A percentile compares a stretch with the other conserved stretches of the same genome.
Evolutionary conservation across 2,888 invertebrate species (phyloP).

Genomic region (Sinelater perroti): DNA sequence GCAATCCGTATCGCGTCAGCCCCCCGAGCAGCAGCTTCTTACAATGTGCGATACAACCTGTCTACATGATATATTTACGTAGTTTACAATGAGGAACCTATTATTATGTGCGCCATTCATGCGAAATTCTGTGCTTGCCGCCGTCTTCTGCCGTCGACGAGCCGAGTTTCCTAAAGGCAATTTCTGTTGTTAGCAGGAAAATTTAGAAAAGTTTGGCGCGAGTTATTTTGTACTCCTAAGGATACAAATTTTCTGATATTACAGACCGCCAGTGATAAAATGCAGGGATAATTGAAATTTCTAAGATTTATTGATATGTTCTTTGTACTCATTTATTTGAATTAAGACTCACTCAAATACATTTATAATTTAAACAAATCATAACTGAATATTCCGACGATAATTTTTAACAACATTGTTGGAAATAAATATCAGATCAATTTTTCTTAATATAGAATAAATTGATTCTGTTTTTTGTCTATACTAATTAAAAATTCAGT

Average conservation of each 20-base stretch:
- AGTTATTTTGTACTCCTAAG: slow-evolving; percentile 11
- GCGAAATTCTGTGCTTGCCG: slow-evolving; percentile 19
- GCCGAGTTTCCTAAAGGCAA: slow-evolving; percentile 10
- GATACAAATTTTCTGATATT: slow-evolving; percentile 17
- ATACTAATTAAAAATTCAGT: too few species aligned
- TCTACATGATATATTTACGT: slow-evolving; percentile 47
- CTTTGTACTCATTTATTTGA: too few species aligned
- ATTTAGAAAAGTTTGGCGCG: slow-evolving; percentile 12
- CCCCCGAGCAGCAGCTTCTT: slow-evolving; percentile 39
- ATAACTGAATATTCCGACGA: too few species aligned
- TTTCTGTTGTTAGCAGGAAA: slow-evolving; percentile 11
- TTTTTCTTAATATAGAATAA: too few species aligned
- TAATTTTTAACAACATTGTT: too few species aligned
- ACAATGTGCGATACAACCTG: slow-evolving; percentile 44
- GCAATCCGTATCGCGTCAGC: slow-evolving; percentile 22
- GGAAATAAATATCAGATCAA: too few species aligned
- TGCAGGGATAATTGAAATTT: slow-evolving; percentile 10
- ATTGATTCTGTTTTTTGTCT: too few species aligned
- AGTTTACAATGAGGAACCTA: slow-evolving; percentile 41
- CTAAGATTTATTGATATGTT: slow-evolving; percentile 14
- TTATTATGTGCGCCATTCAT: slow-evolving; percentile 22
- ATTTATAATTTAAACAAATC: too few species aligned
- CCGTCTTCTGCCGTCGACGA: slow-evolving; percentile 9
- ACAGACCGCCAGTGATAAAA: neutral
- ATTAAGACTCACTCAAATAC: too few species aligned